A percentile compares a stretch with the other conserved stretches of the same genome.
Evolutionary conservation across 2,797 vertebrate species (phyloP).

Genomic region (Girardinus metallicus): DNA sequence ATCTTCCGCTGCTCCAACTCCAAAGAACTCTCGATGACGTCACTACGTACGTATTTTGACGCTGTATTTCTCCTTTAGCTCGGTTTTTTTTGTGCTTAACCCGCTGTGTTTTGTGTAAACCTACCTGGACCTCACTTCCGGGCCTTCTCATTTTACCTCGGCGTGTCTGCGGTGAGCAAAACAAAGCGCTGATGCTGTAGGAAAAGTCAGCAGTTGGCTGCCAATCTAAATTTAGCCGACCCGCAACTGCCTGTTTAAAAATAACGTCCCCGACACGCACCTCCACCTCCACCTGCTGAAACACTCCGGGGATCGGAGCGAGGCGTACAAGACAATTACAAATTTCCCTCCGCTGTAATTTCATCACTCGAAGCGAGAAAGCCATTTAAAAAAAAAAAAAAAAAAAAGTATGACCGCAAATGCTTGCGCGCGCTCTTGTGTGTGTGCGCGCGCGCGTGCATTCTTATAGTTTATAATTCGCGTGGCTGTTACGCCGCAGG

Average conservation of each 20-base stretch:
- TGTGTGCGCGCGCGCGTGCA: neutral
- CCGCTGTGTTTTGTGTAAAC: neutral
- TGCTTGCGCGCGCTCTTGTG: neutral
- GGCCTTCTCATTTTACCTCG: slow-evolving; percentile 35
- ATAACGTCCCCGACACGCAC: slow-evolving; percentile 13
- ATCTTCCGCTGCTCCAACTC: neutral
- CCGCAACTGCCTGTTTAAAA: slow-evolving; percentile 58
- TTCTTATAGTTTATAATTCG: slow-evolving; percentile 15
- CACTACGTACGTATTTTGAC: neutral
- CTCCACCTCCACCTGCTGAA: slow-evolving; percentile 10
- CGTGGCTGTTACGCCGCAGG: slow-evolving; percentile 17
- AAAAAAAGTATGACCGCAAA: neutral
- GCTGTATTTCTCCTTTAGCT: neutral
- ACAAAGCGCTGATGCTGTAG: slow-evolving; percentile 69
- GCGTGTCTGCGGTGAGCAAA: slow-evolving; percentile 34
- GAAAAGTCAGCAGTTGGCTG: slow-evolving; percentile 68
- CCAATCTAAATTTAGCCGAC: slow-evolving; percentile 73
- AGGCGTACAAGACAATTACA: slow-evolving; percentile 53
- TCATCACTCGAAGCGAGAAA: slow-evolving; percentile 28
- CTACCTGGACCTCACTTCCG: slow-evolving; percentile 6
- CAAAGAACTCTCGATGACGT: neutral
- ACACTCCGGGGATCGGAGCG: slow-evolving; percentile 32
- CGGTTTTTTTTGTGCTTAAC: slow-evolving; percentile 6
- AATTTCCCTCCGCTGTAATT: slow-evolving; percentile 39
- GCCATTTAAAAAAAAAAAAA: neutral